Percentiles rank a stretch among this genome's conserved stretches.
phyloP scores from a whole-genome alignment of 2,888 invertebrate genomes.

The Lordiphosa fenestrarum region DNA sequence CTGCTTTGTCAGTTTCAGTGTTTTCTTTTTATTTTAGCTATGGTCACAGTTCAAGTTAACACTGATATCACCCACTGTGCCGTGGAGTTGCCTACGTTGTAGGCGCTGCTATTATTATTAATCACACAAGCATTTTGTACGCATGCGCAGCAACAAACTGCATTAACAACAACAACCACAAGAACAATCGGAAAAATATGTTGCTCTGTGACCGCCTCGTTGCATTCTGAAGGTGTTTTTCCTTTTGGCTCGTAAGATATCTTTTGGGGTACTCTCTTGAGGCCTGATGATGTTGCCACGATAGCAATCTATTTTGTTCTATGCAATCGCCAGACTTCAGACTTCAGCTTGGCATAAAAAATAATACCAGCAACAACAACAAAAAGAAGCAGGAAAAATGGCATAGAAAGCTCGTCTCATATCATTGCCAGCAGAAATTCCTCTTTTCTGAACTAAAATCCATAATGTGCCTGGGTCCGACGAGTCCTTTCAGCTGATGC shows the following conservation, averaged over 20 bases:
- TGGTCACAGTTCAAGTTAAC: neutral
- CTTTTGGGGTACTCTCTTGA: constrained; percentile 38
- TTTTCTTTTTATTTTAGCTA: constrained; percentile 1
- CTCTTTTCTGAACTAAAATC: constrained; percentile 39
- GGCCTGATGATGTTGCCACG: constrained; percentile 74
- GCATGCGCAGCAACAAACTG: constrained; percentile 56
- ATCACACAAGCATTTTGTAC: constrained; percentile 72
- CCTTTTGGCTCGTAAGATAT: constrained; percentile 33
- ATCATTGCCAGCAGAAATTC: constrained; percentile 54
- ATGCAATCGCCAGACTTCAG: constrained; percentile 53
- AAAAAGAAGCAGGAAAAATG: constrained; percentile 40
- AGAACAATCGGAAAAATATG: constrained; percentile 41
- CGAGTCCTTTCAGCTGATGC: constrained; percentile 67
- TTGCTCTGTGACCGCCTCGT: constrained; percentile 66
- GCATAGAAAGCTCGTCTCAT: constrained; percentile 47
- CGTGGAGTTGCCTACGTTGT: constrained; percentile 36
- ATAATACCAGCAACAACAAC: constrained; percentile 24
- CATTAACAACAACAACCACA: constrained; percentile 33
- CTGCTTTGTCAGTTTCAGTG: neutral
- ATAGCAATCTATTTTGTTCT: constrained; percentile 75
- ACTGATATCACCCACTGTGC: constrained; percentile 42
- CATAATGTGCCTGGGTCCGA: constrained; percentile 48
- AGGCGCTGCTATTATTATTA: constrained; percentile 72
- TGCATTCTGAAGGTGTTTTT: constrained; percentile 72
- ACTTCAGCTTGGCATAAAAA: constrained; percentile 30